A percentile compares a stretch with the other conserved stretches of the same genome.
Conservation (phyloP, 2,888 invertebrate genomes). For the Drosophila subsilvestris region DNA sequence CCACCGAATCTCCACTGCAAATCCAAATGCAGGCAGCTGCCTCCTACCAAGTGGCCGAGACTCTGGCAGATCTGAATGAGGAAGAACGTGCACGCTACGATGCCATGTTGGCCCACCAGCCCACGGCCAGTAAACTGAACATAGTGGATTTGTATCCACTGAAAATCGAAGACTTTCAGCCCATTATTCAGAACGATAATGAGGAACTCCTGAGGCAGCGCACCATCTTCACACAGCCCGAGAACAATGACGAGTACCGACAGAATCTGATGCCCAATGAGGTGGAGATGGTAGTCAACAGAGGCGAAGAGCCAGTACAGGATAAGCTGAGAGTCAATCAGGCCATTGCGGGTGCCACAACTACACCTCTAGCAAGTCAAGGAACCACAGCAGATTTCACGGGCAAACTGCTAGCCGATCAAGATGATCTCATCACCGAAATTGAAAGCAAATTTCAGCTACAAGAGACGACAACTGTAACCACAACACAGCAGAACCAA, state of each 20-base stretch:
- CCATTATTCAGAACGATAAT: constrained; percentile 78
- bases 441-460: constrained; percentile 83
- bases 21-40: constrained; percentile 73
- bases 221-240: constrained; percentile 66
- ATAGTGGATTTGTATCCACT: constrained; percentile 83
- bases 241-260: constrained; percentile 59
- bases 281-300: constrained; percentile 50
- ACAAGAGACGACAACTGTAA: constrained; percentile 67
- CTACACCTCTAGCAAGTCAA: constrained; percentile 29
- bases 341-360: constrained; percentile 15
- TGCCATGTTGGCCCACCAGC: constrained; percentile 60
- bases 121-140: constrained; percentile 78
- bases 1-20: constrained; percentile 46
- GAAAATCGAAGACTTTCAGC: constrained; percentile 81
- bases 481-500: constrained; percentile 26
- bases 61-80: constrained; percentile 66
- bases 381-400: constrained; percentile 75
- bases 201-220: constrained; percentile 74
- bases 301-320: background rate
- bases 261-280: constrained; percentile 79
- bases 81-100: constrained; percentile 60
- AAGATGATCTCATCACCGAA: constrained; percentile 83
- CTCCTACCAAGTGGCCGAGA: constrained; percentile 72
- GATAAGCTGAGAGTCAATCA: constrained; percentile 18
- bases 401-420: constrained; percentile 82